Conservation (phyloP, 2,113 vertebrate species). For the Labeo catla region DNA sequence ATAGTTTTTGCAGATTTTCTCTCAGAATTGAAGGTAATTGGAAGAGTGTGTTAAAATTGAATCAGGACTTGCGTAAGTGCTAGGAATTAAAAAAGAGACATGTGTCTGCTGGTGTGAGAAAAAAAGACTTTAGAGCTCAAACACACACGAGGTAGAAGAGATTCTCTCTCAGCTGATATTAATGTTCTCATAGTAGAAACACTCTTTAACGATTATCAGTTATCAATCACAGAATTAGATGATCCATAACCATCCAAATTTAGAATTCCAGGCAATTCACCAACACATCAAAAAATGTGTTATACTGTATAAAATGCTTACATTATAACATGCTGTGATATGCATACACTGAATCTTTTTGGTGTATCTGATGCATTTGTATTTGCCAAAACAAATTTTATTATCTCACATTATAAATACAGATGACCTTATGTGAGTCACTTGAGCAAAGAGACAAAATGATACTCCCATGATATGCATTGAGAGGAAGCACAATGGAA, state of each 20-base stretch:
- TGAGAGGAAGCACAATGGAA: slow-evolving; percentile 10
- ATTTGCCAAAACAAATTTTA: slow-evolving; percentile 19
- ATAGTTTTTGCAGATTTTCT: not conserved
- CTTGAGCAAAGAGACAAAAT: not conserved
- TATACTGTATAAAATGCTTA: not conserved
- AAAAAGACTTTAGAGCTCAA: slow-evolving; percentile 7
- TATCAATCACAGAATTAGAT: not conserved
- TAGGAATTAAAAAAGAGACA: not conserved
- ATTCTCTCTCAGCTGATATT: not conserved
- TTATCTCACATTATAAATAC: not conserved
- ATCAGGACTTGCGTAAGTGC: not conserved
- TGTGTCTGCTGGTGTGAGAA: slow-evolving; percentile 39
- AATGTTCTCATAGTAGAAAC: not conserved
- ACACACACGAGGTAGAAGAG: slow-evolving; percentile 36
- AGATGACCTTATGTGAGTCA: not conserved
- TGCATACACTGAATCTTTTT: not conserved
- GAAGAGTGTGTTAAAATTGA: not conserved
- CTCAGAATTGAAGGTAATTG: not conserved
- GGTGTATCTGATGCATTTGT: not conserved
- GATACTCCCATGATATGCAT: not conserved
- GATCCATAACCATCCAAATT: not conserved
- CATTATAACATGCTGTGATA: not conserved
- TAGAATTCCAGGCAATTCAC: not conserved
- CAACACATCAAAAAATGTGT: not conserved
- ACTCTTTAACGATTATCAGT: not conserved